These are phyloP conservation scores for Chydorus sphaericus DNA, from an alignment of 2,888 invertebrate genomes.

Conservation along the genomic window DNA sequence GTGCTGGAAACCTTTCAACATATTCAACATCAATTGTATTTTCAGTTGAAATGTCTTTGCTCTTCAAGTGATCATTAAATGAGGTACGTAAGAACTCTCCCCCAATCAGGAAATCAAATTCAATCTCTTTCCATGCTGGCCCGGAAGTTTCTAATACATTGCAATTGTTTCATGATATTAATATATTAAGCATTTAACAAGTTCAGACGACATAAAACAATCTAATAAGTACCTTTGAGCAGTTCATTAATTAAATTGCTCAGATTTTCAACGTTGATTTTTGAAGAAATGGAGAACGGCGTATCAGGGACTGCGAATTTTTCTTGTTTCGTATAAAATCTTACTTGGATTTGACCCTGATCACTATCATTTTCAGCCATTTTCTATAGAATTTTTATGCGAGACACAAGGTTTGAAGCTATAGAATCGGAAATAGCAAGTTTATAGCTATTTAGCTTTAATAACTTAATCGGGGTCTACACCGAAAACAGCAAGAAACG, in stretches of 20 bases:
- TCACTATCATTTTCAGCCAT: too few relatives aligned
- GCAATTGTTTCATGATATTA: neutral
- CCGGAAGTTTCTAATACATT: neutral
- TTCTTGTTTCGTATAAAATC: slow-evolving; percentile 63
- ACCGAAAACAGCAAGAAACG: too few relatives aligned
- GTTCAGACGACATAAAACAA: neutral
- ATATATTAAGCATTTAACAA: neutral
- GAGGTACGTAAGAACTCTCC: slow-evolving; percentile 63
- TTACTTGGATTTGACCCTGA: slow-evolving; percentile 51
- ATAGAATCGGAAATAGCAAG: too few relatives aligned
- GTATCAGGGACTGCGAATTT: slow-evolving; percentile 76
- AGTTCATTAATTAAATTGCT: slow-evolving; percentile 66
- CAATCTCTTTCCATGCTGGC: slow-evolving; percentile 30
- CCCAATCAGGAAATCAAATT: slow-evolving; percentile 77
- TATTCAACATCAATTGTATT: slow-evolving; percentile 80
- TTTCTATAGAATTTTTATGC: too few relatives aligned
- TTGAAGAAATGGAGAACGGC: slow-evolving; percentile 65
- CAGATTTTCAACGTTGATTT: slow-evolving; percentile 49
- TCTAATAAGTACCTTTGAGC: slow-evolving; percentile 39
- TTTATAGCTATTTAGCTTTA: too few relatives aligned
- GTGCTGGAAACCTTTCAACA: slow-evolving; percentile 75
- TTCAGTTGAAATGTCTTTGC: slow-evolving; percentile 64
- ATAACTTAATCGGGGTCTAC: too few relatives aligned
- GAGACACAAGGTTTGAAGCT: too few relatives aligned
- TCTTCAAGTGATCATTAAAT: slow-evolving; percentile 57